Percentiles rank a stretch among this genome's conserved stretches.
Conservation (phyloP, 2,888 invertebrate species). For the Drosophila acutilabella region DNA sequence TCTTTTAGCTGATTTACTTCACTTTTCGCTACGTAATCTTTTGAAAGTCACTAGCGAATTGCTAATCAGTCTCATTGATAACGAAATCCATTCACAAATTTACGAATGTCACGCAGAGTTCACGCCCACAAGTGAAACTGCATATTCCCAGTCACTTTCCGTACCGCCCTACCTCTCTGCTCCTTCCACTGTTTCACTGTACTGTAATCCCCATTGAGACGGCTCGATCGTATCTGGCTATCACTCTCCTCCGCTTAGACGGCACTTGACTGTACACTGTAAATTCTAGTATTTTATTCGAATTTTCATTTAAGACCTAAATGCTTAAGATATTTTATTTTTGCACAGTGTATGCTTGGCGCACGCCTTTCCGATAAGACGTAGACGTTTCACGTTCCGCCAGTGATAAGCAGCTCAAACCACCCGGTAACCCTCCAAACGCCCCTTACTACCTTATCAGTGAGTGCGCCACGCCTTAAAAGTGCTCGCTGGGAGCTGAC, state of each 20-base stretch:
- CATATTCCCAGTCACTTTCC: neutral
- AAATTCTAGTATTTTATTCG: too few relatives aligned
- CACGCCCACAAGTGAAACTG: conserved; percentile 32
- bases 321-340: too few relatives aligned
- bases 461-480: conserved; percentile 20
- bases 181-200: neutral
- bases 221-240: neutral
- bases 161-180: too few relatives aligned
- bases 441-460: neutral
- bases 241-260: neutral
- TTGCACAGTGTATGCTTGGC: neutral
- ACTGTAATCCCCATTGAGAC: neutral
- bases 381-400: conserved; percentile 38
- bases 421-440: neutral
- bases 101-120: conserved; percentile 33
- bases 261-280: too few relatives aligned
- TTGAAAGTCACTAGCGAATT: neutral
- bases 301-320: too few relatives aligned
- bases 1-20: too few relatives aligned
- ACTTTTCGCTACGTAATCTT: neutral
- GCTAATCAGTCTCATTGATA: neutral
- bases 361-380: conserved; percentile 37
- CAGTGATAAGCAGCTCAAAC: conserved; percentile 15
- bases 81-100: conserved; percentile 23
- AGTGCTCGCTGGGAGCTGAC: conserved; percentile 11